phyloP scores from a whole-genome alignment of 2,113 vertebrate species.

The Naja naja region DNA sequence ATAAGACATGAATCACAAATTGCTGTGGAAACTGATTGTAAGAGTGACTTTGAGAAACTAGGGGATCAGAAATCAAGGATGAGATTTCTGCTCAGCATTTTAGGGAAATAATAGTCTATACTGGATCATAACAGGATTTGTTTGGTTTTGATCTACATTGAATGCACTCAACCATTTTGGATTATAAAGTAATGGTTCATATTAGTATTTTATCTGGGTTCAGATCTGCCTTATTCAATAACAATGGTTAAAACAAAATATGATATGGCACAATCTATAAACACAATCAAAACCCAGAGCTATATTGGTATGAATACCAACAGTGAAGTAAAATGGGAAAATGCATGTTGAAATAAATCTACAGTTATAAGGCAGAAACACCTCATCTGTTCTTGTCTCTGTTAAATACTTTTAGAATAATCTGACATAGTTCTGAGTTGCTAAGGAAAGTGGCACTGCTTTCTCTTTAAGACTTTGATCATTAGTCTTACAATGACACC shows the following conservation, averaged over 20 bases:
- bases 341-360: background rate
- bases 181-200: background rate
- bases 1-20: background rate
- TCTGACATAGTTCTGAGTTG: constrained; percentile 6
- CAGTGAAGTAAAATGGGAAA: background rate
- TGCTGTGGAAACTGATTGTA: background rate
- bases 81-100: background rate
- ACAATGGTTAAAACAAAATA: background rate
- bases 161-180: background rate
- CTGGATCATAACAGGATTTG: background rate
- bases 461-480: constrained; percentile 39
- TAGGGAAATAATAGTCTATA: background rate
- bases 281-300: background rate
- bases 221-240: background rate
- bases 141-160: background rate
- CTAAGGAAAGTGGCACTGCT: constrained; percentile 4
- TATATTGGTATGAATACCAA: background rate
- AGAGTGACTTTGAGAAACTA: too few relatives aligned
- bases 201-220: background rate
- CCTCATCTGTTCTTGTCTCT: background rate
- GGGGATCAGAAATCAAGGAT: background rate
- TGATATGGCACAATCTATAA: background rate
- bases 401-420: constrained; percentile 7
- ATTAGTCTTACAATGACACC: constrained; percentile 58
- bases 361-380: background rate